Conservation (phyloP, 2,888 invertebrate genomes). For the Norana najaformis region DNA sequence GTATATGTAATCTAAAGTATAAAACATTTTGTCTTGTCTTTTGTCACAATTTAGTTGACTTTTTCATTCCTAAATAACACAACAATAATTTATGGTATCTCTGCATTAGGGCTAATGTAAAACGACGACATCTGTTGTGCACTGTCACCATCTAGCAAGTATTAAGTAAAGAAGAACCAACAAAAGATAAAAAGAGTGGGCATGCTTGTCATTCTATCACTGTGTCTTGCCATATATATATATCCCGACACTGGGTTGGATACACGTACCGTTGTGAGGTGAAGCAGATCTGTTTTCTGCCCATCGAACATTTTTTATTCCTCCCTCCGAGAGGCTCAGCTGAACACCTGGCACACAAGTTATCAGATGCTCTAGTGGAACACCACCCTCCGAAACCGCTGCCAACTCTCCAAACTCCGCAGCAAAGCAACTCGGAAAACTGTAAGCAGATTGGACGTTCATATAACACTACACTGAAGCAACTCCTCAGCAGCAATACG, state of each 20-base stretch:
- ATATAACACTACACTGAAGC: background rate
- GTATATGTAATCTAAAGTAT: too few relatives aligned
- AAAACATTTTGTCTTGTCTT: too few relatives aligned
- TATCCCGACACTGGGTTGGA: background rate
- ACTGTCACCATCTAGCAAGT: too few relatives aligned
- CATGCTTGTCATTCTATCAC: background rate
- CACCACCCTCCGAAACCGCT: slow-evolving; percentile 69
- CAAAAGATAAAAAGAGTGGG: too few relatives aligned
- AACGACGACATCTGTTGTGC: too few relatives aligned
- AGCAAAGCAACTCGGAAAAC: slow-evolving; percentile 74
- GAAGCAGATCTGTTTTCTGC: slow-evolving; percentile 56
- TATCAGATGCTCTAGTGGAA: slow-evolving; percentile 83
- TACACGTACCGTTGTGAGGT: slow-evolving; percentile 45
- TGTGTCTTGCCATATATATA: background rate
- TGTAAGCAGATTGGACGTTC: slow-evolving; percentile 39
- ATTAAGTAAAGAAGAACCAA: too few relatives aligned
- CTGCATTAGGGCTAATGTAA: too few relatives aligned
- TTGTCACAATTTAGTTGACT: too few relatives aligned
- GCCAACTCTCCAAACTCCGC: slow-evolving; percentile 72
- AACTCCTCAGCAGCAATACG: background rate
- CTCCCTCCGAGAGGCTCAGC: slow-evolving; percentile 64
- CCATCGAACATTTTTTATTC: slow-evolving; percentile 68
- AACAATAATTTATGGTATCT: too few relatives aligned
- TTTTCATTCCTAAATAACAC: too few relatives aligned
- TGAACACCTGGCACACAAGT: slow-evolving; percentile 79